Conservation (phyloP, 2,113 vertebrate species). For the Rhineura floridana region DNA sequence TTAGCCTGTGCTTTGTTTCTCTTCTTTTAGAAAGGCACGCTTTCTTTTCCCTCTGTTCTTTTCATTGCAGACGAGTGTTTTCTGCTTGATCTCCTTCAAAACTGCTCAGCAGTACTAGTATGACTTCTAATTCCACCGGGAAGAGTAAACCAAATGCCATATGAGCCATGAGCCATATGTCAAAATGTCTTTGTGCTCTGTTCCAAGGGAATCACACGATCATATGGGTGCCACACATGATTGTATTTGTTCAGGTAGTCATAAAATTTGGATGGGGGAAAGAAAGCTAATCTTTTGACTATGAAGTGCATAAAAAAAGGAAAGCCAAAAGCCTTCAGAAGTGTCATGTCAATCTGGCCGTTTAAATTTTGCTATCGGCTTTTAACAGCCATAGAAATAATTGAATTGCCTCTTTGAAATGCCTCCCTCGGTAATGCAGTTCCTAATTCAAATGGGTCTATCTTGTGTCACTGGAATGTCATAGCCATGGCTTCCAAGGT, state of each 20-base stretch:
- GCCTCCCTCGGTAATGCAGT: background rate
- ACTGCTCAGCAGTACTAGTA: conserved; percentile 2
- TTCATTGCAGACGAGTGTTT: conserved; percentile 27
- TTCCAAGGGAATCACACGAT: background rate
- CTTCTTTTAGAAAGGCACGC: conserved; percentile 4
- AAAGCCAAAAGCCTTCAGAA: background rate
- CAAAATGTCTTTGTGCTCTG: conserved; percentile 18
- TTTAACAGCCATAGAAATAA: background rate
- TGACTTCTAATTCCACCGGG: conserved; percentile 48
- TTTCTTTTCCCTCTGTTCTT: background rate
- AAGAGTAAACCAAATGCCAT: conserved; percentile 52
- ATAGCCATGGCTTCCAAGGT: background rate
- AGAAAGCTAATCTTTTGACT: background rate
- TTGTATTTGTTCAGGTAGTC: conserved; percentile 39
- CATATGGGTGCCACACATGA: conserved; percentile 8
- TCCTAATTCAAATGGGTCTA: background rate
- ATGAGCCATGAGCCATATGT: conserved; percentile 36
- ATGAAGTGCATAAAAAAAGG: background rate
- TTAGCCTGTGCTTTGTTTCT: fast-evolving
- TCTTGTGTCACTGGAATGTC: background rate
- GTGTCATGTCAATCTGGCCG: background rate
- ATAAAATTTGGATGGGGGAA: background rate
- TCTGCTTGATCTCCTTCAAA: conserved; percentile 51
- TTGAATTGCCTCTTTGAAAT: conserved; percentile 5
- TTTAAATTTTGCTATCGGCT: conserved; percentile 1